Percentiles rank a stretch among this genome's conserved stretches.
Conservation (phyloP, 1,140 invertebrate species). For the Pollicipes pollicipes region DNA sequence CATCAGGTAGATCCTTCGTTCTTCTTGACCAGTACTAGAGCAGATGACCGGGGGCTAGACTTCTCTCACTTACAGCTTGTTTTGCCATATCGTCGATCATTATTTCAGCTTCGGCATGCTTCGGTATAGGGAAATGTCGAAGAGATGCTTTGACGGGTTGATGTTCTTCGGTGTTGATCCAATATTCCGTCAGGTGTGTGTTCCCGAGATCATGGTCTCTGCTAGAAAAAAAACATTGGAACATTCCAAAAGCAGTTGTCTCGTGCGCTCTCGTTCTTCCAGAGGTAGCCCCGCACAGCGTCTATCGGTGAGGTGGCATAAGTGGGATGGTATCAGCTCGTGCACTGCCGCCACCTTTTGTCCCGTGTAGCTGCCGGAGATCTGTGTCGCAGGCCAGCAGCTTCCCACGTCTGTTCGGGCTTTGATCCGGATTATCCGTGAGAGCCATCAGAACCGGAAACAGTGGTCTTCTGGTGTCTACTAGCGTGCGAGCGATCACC, state of each 20-base stretch:
- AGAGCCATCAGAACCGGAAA: background rate
- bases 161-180: background rate
- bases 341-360: background rate
- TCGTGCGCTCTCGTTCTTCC: background rate
- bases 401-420: background rate
- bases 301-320: background rate
- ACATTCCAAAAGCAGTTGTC: background rate
- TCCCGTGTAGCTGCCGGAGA: background rate
- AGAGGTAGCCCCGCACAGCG: too few species aligned
- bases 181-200: background rate
- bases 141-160: background rate
- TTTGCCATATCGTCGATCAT: background rate
- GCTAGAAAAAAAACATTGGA: background rate
- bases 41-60: background rate
- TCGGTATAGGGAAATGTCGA: background rate
- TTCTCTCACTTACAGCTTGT: background rate
- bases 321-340: background rate
- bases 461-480: background rate
- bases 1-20: conserved; percentile 6
- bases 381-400: background rate
- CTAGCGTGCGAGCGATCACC: background rate
- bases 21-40: conserved; percentile 7
- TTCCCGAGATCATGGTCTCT: background rate
- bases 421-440: background rate
- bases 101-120: background rate